Evolutionary conservation across 2,888 invertebrate genomes (phyloP).

Genomic region (Oeneis ivallda): DNA sequence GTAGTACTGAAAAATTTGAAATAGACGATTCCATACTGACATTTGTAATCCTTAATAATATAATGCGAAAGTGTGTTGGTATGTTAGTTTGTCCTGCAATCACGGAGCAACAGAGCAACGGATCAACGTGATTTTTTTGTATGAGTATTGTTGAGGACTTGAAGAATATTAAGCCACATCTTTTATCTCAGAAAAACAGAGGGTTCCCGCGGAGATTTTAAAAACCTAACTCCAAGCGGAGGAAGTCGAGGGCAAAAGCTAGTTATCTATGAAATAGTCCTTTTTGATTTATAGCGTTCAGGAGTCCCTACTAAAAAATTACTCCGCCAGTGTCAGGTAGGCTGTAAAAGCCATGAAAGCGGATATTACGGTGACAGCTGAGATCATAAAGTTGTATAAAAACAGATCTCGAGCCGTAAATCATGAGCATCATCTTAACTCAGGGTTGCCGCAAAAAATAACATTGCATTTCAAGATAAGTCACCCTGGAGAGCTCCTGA

Average conservation of each 20-base stretch:
- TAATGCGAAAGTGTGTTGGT: no score
- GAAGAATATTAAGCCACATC: no score
- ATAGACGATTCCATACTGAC: not conserved
- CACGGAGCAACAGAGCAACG: no score
- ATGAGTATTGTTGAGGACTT: no score
- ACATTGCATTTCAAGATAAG: not conserved
- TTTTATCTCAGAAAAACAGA: no score
- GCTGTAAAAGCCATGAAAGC: not conserved
- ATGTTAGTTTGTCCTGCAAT: no score
- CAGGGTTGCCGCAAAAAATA: not conserved
- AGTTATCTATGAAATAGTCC: no score
- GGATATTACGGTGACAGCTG: slow-evolving; percentile 8
- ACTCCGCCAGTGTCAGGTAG: slow-evolving; percentile 1
- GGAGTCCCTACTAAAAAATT: not conserved
- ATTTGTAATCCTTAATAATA: not conserved
- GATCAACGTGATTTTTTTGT: no score
- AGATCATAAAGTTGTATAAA: slow-evolving; percentile 13
- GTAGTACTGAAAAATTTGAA: not conserved
- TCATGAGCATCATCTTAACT: not conserved
- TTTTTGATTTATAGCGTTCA: slow-evolving; percentile 7
- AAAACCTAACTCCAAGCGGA: no score
- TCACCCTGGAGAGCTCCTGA: not conserved
- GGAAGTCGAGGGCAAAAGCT: no score
- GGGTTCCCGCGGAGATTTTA: no score
- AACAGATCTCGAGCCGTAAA: slow-evolving; percentile 8